phyloP scores from a whole-genome alignment of 2,888 invertebrate genomes.

The Drosophila niveifrons region DNA sequence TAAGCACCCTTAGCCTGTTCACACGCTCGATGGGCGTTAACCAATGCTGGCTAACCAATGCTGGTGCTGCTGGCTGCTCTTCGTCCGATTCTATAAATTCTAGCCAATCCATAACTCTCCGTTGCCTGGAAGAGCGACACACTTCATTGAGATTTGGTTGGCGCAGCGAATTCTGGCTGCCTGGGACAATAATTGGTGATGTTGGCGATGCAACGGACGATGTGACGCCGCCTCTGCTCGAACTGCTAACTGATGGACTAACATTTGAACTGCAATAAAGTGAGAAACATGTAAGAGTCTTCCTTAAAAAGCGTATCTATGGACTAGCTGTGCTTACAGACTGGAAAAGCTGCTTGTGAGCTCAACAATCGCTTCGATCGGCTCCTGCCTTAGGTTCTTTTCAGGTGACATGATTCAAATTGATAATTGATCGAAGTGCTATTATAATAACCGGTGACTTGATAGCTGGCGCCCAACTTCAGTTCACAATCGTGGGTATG shows the following conservation, averaged over 20 bases:
- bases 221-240: background rate
- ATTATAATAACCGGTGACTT: conserved; percentile 78
- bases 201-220: background rate
- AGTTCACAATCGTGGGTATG: conserved; percentile 78
- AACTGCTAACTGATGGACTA: conserved; percentile 26
- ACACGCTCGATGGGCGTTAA: background rate
- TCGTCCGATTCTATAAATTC: background rate
- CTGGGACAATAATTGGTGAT: background rate
- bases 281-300: background rate
- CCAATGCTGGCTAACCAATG: background rate
- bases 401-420: conserved; percentile 83
- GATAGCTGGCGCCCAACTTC: conserved; percentile 79
- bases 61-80: background rate
- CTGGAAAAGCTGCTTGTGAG: background rate
- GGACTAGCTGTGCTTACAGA: background rate
- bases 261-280: conserved; percentile 23
- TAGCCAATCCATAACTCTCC: background rate
- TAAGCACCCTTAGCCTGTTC: conserved; percentile 32
- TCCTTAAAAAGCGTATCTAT: background rate
- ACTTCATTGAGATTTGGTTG: background rate
- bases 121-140: background rate
- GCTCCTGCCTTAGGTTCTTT: conserved; percentile 20
- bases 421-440: conserved; percentile 58
- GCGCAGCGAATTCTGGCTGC: background rate
- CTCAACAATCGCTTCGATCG: background rate